Base-by-base conservation (phyloP, 2,888 invertebrate genomes). In the Drosophila atroscutellata region DNA sequence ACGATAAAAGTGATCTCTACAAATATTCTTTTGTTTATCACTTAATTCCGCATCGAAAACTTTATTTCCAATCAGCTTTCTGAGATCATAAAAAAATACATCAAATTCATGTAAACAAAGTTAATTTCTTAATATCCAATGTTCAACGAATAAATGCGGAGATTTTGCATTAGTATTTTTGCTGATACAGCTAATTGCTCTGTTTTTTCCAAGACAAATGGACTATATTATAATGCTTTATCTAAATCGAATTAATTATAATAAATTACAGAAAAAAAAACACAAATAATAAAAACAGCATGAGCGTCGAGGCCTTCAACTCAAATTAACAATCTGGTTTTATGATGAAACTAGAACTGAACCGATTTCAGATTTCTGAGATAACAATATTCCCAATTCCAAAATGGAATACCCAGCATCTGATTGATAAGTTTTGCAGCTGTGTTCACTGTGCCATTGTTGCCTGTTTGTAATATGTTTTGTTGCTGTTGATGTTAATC, bases 401-500 rank as follows among this genome's bases (percentile, higher is more conserved):
- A 7, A 20, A 45, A 15, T 20, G 20, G 13, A 45, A 45, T 7
- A 13, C 7, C 13, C 42, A 13, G 20, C 42, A 20, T 20, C 45
- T 1, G 9, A 5, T 24, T 6, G 9, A 18, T 1, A 13, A 13
- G 42, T 32, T 51, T 34, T 51, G 52, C 26, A 24, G 4, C 28
- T 15, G 13, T 24, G 7, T 30, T 24, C 81, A 77, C 81, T 71
- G 77, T 77, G 60, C 72, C 24, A 15, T 32, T 55, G 57, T 34
- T 15, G 45, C 20, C 18, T 13, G 39, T 20, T 24, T 50, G 24
- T 50, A 57, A 30, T 56, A 30, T 56, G 18, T 52, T 24, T 47
- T 42, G 39, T 51, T 54, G 32, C 59, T 47, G 39, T 51, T 20
- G 26, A 36, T 26, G 37, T 24, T 24, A 24, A 24, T 64, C 37